These are phyloP conservation scores for Sussaba pulchella DNA, from an alignment of 2,888 invertebrate species.

Conservation along the genomic window DNA sequence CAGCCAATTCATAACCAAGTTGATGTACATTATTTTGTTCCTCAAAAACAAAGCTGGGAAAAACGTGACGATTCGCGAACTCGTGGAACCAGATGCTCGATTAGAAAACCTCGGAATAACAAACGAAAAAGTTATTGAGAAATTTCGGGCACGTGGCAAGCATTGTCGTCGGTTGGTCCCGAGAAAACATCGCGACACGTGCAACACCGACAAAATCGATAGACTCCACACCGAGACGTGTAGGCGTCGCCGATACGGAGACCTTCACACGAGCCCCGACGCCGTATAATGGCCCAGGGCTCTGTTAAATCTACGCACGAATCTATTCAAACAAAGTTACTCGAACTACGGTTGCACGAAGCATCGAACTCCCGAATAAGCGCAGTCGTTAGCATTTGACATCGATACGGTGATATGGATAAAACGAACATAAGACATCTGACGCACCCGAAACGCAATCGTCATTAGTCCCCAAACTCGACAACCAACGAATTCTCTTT, in stretches of 20 bases:
- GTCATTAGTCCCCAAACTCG: too few species aligned
- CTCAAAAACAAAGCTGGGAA: background rate
- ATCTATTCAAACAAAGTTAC: background rate
- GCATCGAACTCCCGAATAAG: background rate
- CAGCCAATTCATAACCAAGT: too few species aligned
- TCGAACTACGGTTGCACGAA: background rate
- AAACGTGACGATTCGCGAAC: background rate
- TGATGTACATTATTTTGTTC: too few species aligned
- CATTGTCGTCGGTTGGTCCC: background rate
- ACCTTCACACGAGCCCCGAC: slow-evolving; percentile 4
- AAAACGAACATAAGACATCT: background rate
- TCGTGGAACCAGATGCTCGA: background rate
- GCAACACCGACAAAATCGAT: slow-evolving; percentile 39
- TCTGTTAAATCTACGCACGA: background rate
- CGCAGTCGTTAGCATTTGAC: slow-evolving; percentile 1
- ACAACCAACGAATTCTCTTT: too few species aligned
- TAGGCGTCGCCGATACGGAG: slow-evolving; percentile 15
- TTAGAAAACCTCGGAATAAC: background rate
- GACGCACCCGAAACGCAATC: too few species aligned
- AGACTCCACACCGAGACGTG: background rate
- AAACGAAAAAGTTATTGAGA: slow-evolving; percentile 1
- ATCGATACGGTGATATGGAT: background rate
- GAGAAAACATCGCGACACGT: slow-evolving; percentile 51
- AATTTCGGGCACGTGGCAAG: slow-evolving; percentile 43
- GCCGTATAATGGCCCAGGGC: background rate